Percentiles rank a stretch among this genome's conserved stretches.
These are phyloP conservation scores for Drosophila emarginata DNA, from an alignment of 2,888 invertebrate species.

Conservation along the genomic window DNA sequence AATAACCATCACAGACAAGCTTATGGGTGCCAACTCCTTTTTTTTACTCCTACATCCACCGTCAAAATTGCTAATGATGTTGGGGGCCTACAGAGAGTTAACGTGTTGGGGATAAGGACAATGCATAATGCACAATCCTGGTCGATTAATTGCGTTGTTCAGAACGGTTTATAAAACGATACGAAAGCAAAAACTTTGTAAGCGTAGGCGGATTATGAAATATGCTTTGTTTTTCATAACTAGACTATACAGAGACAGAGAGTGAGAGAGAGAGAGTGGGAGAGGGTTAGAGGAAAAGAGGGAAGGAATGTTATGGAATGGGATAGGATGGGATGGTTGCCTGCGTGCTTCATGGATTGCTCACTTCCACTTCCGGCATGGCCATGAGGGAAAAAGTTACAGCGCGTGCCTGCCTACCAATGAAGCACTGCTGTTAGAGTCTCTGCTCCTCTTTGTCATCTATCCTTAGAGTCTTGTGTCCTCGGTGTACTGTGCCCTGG, in stretches of 20 bases:
- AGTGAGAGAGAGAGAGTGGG: not conserved
- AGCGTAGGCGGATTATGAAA: constrained; percentile 45
- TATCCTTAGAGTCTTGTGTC: constrained; percentile 4
- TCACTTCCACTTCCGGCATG: constrained; percentile 61
- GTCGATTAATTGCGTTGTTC: constrained; percentile 62
- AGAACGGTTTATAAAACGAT: constrained; percentile 58
- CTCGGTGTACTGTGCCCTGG: constrained; percentile 12
- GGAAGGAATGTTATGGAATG: not conserved
- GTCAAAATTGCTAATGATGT: not conserved
- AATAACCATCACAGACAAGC: not conserved
- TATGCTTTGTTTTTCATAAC: constrained; percentile 48
- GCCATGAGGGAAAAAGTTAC: constrained; percentile 28
- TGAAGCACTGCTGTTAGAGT: constrained; percentile 24
- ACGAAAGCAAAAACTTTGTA: constrained; percentile 33
- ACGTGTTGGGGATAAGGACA: not conserved
- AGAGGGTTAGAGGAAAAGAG: not conserved
- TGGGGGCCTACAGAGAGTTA: not conserved
- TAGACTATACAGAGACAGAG: not conserved
- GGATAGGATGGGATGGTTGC: constrained; percentile 1
- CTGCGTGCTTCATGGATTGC: constrained; percentile 50
- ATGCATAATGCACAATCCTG: constrained; percentile 25
- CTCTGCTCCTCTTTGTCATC: constrained; percentile 8
- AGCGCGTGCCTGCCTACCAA: constrained; percentile 28
- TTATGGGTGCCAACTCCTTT: constrained; percentile 2
- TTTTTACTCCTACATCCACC: not conserved